Evolutionary conservation across 2,888 invertebrate species (phyloP).

Genomic region (Amblyteles armatorius): DNA sequence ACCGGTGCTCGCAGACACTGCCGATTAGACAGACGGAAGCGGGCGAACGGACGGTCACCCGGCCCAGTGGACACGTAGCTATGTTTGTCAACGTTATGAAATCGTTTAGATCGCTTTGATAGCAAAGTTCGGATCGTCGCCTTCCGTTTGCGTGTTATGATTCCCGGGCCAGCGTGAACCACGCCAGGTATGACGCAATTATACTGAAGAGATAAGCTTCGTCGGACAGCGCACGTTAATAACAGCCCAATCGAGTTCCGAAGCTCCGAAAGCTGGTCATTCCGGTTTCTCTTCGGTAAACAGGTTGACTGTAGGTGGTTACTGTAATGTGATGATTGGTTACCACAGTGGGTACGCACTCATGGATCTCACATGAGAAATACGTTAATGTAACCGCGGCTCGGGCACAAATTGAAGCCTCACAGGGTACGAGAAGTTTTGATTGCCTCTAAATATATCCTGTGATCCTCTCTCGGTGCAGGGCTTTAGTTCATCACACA

Average conservation of each 20-base stretch:
- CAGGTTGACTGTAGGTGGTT: background rate
- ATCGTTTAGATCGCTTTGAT: slow-evolving; percentile 7
- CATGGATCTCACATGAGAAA: slow-evolving; percentile 27
- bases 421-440: slow-evolving; percentile 24
- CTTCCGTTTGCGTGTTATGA: background rate
- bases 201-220: slow-evolving; percentile 1
- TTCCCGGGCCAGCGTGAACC: background rate
- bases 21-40: too few relatives aligned
- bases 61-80: background rate
- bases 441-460: slow-evolving; percentile 28
- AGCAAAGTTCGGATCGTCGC: slow-evolving; percentile 5
- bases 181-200: background rate
- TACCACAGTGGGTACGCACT: slow-evolving; percentile 15
- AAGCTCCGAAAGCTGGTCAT: slow-evolving; percentile 23
- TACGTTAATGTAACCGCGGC: slow-evolving; percentile 13
- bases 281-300: slow-evolving; percentile 12
- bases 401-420: background rate
- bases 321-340: background rate
- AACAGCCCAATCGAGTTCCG: background rate
- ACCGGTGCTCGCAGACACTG: background rate
- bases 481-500: slow-evolving; percentile 11
- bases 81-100: background rate
- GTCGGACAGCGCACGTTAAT: background rate
- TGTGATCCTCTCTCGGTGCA: slow-evolving; percentile 24
- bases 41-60: too few relatives aligned